Evolutionary conservation across 2,797 vertebrate species (phyloP), one percentile per base, ranked within the genome.

Genomic region (Lates japonicus): DNA sequence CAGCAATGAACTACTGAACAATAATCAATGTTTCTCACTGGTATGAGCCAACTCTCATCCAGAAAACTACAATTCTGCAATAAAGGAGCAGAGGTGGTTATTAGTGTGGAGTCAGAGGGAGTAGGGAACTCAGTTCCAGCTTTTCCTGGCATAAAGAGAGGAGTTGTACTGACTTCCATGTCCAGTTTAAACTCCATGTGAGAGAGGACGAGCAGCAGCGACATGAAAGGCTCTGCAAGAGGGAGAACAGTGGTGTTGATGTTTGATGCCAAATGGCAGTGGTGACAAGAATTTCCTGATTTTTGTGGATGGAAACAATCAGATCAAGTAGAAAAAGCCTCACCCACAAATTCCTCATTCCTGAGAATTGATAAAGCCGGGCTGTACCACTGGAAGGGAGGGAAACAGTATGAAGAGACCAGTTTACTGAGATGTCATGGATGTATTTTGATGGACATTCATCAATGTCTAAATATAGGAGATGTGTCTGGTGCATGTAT

Each of bases 31-130:
- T 68, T 20, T 76, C 93, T 95, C 95, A 97, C 97, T 39, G 95
- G 97, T 72, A 97, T 90, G 68, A 96, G 90, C 96, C 96, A 97
- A 75, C 95, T 97, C 87, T 97, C 93, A 1, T 96, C 96, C 87
- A 97, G 93, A 87, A 97, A 97, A 90, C 96, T 97, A 91, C 95
- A 96, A 41, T 96, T 97, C 96, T 96, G 90, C 76, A 72, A 55
- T 39, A 37, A 79, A 20, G 81, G 54, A 77, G 48, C 17, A 91
- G n/a, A 78, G 20, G 35, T 7, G 20, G 13, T 59, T 20, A 19
- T 78, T 63, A 61, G 2, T 52, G 5, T 14, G 12, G 12, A 57
- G 22, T 31, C 0, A 0, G 20, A 51, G 20, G 54, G 35, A 54
- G 41, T 4, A 25, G 13, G 16, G 9, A 37, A 4, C 0, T 22